These are phyloP conservation scores for Torymus aiolomorphi DNA, from an alignment of 2,888 invertebrate species.

Conservation along the genomic window DNA sequence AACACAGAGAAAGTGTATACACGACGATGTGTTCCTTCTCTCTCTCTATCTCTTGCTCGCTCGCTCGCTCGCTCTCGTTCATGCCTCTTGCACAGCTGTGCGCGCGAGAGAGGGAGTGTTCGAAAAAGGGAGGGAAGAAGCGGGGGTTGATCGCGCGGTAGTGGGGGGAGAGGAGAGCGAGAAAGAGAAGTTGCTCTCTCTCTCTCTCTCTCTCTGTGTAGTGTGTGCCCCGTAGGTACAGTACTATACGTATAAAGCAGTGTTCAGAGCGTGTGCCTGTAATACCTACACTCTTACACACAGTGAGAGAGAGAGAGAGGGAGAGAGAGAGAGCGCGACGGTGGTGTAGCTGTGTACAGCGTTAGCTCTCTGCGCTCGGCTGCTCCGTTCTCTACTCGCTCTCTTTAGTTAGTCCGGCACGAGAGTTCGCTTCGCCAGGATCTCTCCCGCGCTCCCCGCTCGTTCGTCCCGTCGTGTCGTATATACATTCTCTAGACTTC, in stretches of 20 bases:
- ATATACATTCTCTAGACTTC: not conserved
- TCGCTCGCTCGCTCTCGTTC: not conserved
- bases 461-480: not conserved
- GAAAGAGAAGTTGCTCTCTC: too few species aligned
- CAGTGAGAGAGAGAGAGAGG: not conserved
- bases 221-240: too few species aligned
- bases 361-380: slow-evolving; percentile 13
- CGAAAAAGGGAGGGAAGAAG: slow-evolving; percentile 37
- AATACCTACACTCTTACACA: too few species aligned
- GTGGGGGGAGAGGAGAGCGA: slow-evolving; percentile 1
- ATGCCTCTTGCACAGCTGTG: slow-evolving; percentile 35
- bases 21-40: not conserved
- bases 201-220: too few species aligned
- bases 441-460: not conserved
- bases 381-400: slow-evolving; percentile 28
- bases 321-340: slow-evolving; percentile 4
- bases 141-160: not conserved
- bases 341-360: not conserved
- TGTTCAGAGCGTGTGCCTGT: too few species aligned
- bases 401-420: slow-evolving; percentile 53
- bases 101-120: slow-evolving; percentile 39
- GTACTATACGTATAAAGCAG: too few species aligned
- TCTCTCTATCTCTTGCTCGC: slow-evolving; percentile 28
- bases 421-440: slow-evolving; percentile 40
- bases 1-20: slow-evolving; percentile 7